Evolutionary conservation across 2,797 vertebrate species (phyloP).

Genomic region (Onychomys leucogaster): DNA sequence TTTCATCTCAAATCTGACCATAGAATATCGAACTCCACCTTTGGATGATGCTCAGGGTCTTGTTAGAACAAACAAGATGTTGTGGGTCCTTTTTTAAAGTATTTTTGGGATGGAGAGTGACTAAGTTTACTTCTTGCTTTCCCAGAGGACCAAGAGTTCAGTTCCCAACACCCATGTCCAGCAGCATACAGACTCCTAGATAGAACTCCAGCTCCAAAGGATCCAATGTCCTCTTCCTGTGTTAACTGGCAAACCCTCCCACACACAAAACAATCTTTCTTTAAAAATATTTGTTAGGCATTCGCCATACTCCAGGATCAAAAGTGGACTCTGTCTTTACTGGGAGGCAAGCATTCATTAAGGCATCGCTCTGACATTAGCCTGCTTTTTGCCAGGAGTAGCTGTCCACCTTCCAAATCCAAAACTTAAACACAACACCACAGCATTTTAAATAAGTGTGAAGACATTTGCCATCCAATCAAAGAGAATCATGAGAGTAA

Average conservation of each 20-base stretch:
- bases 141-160: neutral
- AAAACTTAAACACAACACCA: constrained; percentile 48
- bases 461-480: constrained; percentile 48
- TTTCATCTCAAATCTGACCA: neutral
- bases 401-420: neutral
- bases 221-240: neutral
- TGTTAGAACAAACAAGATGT: neutral
- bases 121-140: neutral
- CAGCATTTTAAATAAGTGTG: constrained; percentile 46
- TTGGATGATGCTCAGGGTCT: neutral
- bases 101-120: neutral
- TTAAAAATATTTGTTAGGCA: neutral
- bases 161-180: neutral
- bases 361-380: neutral
- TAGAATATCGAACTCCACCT: neutral
- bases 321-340: neutral
- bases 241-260: neutral
- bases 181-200: neutral
- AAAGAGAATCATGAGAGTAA: constrained; percentile 34
- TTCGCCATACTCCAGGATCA: neutral
- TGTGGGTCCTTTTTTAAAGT: neutral
- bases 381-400: neutral
- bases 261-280: neutral
- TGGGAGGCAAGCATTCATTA: neutral
- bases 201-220: neutral